Conservation (phyloP, 2,888 invertebrate species). For the Xestia c-nigrum region DNA sequence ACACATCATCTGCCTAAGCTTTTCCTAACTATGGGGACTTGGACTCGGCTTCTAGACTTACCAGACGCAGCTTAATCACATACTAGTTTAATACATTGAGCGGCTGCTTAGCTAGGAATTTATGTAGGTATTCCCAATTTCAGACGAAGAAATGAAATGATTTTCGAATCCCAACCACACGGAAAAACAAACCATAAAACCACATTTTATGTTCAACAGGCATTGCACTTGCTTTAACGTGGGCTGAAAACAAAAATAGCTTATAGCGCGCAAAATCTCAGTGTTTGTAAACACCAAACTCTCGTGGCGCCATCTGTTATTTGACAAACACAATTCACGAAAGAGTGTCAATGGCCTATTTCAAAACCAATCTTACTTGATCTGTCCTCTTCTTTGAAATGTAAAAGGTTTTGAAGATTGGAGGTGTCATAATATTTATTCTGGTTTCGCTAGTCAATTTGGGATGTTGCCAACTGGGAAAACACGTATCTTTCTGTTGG, state of each 20-base stretch:
- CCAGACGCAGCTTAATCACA: neutral
- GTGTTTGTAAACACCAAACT: conserved; percentile 66
- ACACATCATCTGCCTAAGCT: neutral
- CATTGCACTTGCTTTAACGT: conserved; percentile 11
- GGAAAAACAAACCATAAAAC: conserved; percentile 38
- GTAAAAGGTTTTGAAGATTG: neutral
- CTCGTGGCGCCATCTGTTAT: conserved; percentile 68
- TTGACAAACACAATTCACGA: conserved; percentile 24
- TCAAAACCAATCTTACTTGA: conserved; percentile 48
- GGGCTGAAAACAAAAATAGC: conserved; percentile 46
- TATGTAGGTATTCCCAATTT: neutral
- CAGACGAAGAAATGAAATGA: neutral
- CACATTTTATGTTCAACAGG: neutral
- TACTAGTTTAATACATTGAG: neutral
- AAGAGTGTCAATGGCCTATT: conserved; percentile 65
- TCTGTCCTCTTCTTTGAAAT: conserved; percentile 10
- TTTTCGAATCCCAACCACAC: neutral
- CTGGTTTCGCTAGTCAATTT: conserved; percentile 42
- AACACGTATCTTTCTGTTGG: conserved; percentile 35
- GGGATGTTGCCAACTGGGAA: conserved; percentile 63
- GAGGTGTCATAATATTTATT: conserved; percentile 19
- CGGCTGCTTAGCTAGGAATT: neutral
- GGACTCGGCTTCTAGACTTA: neutral
- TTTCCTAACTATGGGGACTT: neutral
- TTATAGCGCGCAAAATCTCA: conserved; percentile 45